Percentiles rank a stretch among this genome's conserved stretches.
Evolutionary conservation across 2,888 invertebrate genomes (phyloP).

Genomic region (Nycteola revayana): DNA sequence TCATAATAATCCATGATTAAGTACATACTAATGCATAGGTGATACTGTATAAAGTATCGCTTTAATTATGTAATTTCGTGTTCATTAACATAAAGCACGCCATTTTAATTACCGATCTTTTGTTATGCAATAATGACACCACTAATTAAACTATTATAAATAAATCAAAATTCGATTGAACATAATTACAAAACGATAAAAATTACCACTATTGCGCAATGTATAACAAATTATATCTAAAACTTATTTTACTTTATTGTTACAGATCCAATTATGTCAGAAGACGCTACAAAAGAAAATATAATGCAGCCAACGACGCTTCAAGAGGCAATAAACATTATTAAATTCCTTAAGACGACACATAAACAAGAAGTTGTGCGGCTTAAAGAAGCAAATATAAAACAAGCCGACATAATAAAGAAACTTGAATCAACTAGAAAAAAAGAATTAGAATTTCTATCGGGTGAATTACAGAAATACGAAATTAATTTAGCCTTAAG

Average conservation of each 20-base stretch:
- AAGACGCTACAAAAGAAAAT: conserved; percentile 50
- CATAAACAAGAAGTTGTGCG: conserved; percentile 71
- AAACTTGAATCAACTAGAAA: conserved; percentile 70
- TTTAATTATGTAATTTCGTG: too few species aligned
- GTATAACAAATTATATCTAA: neutral
- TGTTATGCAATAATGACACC: conserved; percentile 5
- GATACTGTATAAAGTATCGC: too few species aligned
- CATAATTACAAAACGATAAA: neutral
- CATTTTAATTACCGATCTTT: conserved; percentile 4
- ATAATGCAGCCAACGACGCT: conserved; percentile 62
- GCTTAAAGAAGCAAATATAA: conserved; percentile 58
- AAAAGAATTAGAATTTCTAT: conserved; percentile 71
- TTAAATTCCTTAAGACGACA: conserved; percentile 70
- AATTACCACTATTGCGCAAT: conserved; percentile 6
- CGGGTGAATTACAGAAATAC: conserved; percentile 70
- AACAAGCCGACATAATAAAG: conserved; percentile 66
- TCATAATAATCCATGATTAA: too few species aligned
- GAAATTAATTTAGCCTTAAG: conserved; percentile 68
- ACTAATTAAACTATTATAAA: conserved; percentile 7
- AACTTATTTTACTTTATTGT: conserved; percentile 36
- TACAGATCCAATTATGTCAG: conserved; percentile 58
- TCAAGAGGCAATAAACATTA: conserved; percentile 73
- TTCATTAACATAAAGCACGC: neutral
- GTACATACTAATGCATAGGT: too few species aligned
- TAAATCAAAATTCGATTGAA: conserved; percentile 15